A percentile compares a stretch with the other conserved stretches of the same genome.
Conservation (phyloP, 2,888 invertebrate species). For the Acronicta leporina region DNA sequence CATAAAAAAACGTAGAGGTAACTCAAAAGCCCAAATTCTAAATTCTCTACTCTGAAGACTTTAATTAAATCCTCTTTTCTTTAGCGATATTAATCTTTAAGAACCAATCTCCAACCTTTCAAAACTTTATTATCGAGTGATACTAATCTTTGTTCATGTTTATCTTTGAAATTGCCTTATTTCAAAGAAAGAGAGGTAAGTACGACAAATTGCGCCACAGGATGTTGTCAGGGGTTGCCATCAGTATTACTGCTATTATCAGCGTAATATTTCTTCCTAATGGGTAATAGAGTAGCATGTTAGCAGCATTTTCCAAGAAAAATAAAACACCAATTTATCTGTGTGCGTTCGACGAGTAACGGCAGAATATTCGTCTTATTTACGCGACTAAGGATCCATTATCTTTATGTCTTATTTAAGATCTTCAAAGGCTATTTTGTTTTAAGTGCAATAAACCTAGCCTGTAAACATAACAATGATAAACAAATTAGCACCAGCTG, state of each 20-base stretch:
- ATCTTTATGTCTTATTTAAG: conserved; percentile 56
- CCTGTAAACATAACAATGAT: conserved; percentile 63
- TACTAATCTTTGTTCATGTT: conserved; percentile 21
- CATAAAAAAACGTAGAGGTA: conserved; percentile 13
- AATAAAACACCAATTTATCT: conserved; percentile 48
- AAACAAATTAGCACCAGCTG: conserved; percentile 64
- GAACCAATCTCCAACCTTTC: conserved; percentile 29
- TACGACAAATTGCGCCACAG: conserved; percentile 12
- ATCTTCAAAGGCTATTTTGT: conserved; percentile 55
- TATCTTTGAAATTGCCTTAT: conserved; percentile 16
- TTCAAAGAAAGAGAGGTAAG: conserved; percentile 5
- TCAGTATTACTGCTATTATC: conserved; percentile 61
- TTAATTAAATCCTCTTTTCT: conserved; percentile 42
- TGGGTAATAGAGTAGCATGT: conserved; percentile 59
- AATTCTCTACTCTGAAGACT: conserved; percentile 42
- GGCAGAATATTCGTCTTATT: conserved; percentile 25
- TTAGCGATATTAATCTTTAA: conserved; percentile 37
- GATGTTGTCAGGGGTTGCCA: conserved; percentile 40
- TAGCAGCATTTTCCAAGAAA: conserved; percentile 45
- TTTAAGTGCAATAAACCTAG: conserved; percentile 55
- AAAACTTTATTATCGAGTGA: conserved; percentile 20
- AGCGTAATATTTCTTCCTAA: conserved; percentile 62
- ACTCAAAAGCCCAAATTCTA: conserved; percentile 22
- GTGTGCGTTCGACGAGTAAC: conserved; percentile 21
- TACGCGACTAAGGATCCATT: conserved; percentile 42